phyloP scores from a whole-genome alignment of 1,140 invertebrate species.

The Drosophila repleta region DNA sequence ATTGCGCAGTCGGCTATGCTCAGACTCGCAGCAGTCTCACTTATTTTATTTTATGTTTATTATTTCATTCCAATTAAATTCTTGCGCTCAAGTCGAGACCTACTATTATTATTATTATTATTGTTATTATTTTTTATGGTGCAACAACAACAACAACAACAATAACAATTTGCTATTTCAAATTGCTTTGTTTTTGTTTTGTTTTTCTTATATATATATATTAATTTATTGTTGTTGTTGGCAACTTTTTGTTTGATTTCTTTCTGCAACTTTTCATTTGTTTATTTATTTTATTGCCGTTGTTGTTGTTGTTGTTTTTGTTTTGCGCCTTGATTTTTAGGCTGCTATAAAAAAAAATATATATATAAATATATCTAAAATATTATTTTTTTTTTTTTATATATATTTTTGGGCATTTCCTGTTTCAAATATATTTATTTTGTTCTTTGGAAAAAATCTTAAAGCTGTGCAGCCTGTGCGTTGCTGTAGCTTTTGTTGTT shows the following conservation, averaged over 20 bases:
- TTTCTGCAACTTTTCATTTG: conserved; percentile 29
- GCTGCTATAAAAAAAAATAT: conserved; percentile 50
- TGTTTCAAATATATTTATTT: conserved; percentile 25
- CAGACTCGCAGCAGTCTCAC: too few relatives aligned
- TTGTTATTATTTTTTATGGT: not conserved
- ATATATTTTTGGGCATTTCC: conserved; percentile 37
- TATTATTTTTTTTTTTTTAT: conserved; percentile 17
- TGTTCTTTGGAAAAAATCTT: conserved; percentile 17
- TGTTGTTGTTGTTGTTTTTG: conserved; percentile 54
- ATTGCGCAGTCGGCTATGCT: too few relatives aligned
- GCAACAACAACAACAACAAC: conserved; percentile 7
- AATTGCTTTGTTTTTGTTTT: conserved; percentile 3
- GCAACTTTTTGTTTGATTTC: conserved; percentile 58
- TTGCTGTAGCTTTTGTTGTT: conserved; percentile 36
- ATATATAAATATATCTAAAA: conserved; percentile 1
- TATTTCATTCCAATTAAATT: conserved; percentile 81
- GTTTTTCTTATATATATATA: conserved; percentile 2
- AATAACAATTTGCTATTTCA: conserved; percentile 30
- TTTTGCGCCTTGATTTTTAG: conserved; percentile 58
- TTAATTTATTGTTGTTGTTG: conserved; percentile 31
- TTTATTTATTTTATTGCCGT: conserved; percentile 50
- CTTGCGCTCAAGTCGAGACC: conserved; percentile 47
- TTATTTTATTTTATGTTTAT: conserved; percentile 70
- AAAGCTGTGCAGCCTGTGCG: conserved; percentile 38
- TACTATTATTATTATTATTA: conserved; percentile 20